Percentiles rank a stretch among this genome's conserved stretches.
Evolutionary conservation across 2,797 vertebrate species (phyloP).

Genomic region (Sciurus vulgaris): DNA sequence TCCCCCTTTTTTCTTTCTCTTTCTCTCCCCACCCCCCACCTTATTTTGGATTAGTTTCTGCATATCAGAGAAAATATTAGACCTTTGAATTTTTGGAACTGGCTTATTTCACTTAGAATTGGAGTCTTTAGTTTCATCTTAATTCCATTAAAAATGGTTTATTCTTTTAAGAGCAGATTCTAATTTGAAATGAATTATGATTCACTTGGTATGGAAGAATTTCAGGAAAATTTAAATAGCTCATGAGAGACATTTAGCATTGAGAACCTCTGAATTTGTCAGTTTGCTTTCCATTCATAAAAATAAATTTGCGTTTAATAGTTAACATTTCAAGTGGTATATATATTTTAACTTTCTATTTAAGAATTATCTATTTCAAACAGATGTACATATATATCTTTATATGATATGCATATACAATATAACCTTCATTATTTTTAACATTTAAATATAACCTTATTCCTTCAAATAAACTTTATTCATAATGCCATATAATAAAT

Average conservation of each 20-base stretch:
- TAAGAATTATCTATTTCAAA: not conserved
- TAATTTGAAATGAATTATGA: not conserved
- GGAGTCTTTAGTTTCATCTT: not conserved
- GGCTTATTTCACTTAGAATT: too few species aligned
- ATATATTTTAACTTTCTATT: not conserved
- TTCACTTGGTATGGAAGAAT: not conserved
- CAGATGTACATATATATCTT: not conserved
- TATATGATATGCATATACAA: not conserved
- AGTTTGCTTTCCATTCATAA: not conserved
- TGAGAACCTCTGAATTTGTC: not conserved
- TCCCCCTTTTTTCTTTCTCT: too few species aligned
- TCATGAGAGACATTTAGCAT: not conserved
- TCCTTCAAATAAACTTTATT: not conserved
- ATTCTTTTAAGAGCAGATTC: not conserved
- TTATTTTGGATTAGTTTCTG: too few species aligned
- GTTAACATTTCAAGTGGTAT: not conserved
- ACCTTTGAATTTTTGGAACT: too few species aligned
- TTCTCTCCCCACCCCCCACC: too few species aligned
- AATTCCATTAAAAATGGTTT: not conserved
- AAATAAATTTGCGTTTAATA: slow-evolving; percentile 27
- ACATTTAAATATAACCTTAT: not conserved
- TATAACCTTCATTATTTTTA: not conserved
- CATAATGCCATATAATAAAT: not conserved
- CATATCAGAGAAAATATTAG: too few species aligned
- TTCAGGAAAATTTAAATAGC: slow-evolving; percentile 26